These are phyloP conservation scores for Latrodectus hesperus DNA, from an alignment of 2,888 invertebrate genomes.

Conservation along the genomic window DNA sequence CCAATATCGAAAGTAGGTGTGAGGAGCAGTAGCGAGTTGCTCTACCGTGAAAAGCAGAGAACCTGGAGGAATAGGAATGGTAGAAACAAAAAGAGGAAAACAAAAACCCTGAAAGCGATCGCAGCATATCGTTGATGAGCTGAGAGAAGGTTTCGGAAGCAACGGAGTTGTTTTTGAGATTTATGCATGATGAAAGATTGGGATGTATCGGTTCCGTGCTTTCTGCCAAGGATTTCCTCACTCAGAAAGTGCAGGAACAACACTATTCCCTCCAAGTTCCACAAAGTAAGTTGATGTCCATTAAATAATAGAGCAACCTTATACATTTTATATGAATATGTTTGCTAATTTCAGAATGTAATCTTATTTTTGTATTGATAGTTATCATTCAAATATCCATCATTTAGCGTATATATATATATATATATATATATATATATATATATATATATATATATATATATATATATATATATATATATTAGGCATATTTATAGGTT, in stretches of 20 bases:
- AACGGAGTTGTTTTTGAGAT: not conserved
- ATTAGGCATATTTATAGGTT: too few relatives aligned
- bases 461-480: too few relatives aligned
- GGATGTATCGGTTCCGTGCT: constrained; percentile 44
- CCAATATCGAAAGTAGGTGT: not conserved
- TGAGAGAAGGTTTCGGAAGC: not conserved
- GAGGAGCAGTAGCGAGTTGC: not conserved
- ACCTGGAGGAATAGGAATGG: not conserved
- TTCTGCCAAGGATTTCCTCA: constrained; percentile 37
- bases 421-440: too few relatives aligned
- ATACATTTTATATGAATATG: too few relatives aligned
- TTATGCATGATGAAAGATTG: constrained; percentile 41
- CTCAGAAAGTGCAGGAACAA: constrained; percentile 33
- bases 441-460: too few relatives aligned
- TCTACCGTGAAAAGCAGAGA: constrained; percentile 38
- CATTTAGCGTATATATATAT: too few relatives aligned
- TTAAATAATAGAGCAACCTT: too few relatives aligned
- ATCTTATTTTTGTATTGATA: too few relatives aligned
- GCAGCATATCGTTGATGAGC: constrained; percentile 2
- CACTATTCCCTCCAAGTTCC: constrained; percentile 34
- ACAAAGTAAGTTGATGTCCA: constrained; percentile 27
- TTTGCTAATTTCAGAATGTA: too few relatives aligned
- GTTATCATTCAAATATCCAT: too few relatives aligned
- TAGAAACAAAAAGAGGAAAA: constrained; percentile 18
- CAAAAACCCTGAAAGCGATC: constrained; percentile 24